Evolutionary conservation across 2,888 invertebrate species (phyloP), one percentile per base, ranked within the genome.

Genomic region (Parnassius smintheus): DNA sequence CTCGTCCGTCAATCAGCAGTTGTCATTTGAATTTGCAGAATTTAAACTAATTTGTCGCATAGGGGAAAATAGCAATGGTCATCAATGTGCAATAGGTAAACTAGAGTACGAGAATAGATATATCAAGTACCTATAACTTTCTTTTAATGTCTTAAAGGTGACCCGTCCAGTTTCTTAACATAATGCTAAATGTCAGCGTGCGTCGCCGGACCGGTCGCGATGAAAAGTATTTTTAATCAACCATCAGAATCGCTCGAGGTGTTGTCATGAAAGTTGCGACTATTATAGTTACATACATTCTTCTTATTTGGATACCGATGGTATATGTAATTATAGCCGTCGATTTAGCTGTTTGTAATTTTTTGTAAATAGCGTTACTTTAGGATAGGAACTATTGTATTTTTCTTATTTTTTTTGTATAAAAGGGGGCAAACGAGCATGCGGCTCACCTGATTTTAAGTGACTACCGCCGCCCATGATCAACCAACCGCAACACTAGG

Each of bases 131-230:
- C 35, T 11, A 44, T 2, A 46, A 88, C 88, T 90, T 88, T 88
- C 86, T 84, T 88, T 85, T 84, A 75, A 12, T n/a, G 48, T 49
- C 49, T 13, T 9, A 49, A 49, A 13, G 13, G 77, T 75, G 78
- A 77, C 78, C 78, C 77, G 78, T 81, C 80, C 79, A 83, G 83
- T 84, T 81, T 79, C 81, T 84, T 83, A 83, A 78, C 80, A 82
- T 85, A 86, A 85, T 83, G 83, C 49, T 84, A 83, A 89, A 89
- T 89, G 86, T 87, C 88, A 86, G 75, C 80, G 83, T 82, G 83
- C 84, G 88, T 73, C 71, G 82, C 72, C 72, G 57, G 63, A 88
- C 90, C 88, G 87, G 90, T 89, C 78, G 58, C 72, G 75, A 78
- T 78, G 73, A 75, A 73, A 69, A 72, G 64, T 72, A 77, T 81